Percentiles rank a stretch among this genome's conserved stretches.
Evolutionary conservation across 2,797 vertebrate genomes (phyloP).

Genomic region (Sebastes kiyomatsui): DNA sequence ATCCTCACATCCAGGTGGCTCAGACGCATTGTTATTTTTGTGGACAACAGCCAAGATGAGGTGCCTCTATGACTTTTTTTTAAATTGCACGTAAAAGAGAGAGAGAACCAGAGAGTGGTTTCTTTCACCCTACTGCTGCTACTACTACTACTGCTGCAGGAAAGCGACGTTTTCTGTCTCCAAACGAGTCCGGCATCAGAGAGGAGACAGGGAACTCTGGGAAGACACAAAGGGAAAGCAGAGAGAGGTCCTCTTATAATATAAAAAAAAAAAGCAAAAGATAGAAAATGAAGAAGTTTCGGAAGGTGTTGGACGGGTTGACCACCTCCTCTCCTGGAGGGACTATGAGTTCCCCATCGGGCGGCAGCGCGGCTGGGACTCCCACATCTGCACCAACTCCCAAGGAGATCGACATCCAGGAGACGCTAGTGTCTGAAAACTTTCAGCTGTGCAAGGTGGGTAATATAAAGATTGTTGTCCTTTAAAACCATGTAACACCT

Average conservation of each 20-base stretch:
- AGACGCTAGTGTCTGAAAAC: constrained; percentile 94
- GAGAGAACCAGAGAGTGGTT: constrained; percentile 3
- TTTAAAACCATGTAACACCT: not conserved
- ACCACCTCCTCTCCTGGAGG: constrained; percentile 92
- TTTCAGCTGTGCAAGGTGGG: constrained; percentile 98
- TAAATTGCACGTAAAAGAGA: constrained; percentile 72
- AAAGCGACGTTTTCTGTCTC: constrained; percentile 34
- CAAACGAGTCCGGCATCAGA: constrained; percentile 27
- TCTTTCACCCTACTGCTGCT: constrained; percentile 10
- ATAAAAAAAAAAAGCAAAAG: not conserved
- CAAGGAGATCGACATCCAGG: constrained; percentile 90
- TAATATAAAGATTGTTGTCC: not conserved
- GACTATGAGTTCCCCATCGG: constrained; percentile 83
- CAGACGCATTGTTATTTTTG: constrained; percentile 17
- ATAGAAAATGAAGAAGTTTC: constrained; percentile 95
- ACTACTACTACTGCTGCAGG: constrained; percentile 1
- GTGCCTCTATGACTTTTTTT: constrained; percentile 75
- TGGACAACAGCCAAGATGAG: constrained; percentile 68
- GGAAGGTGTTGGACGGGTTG: constrained; percentile 97
- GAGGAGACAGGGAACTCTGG: constrained; percentile 46
- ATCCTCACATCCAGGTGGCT: constrained; percentile 26
- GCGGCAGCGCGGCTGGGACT: constrained; percentile 86
- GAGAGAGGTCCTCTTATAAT: not conserved
- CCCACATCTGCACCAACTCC: constrained; percentile 84
- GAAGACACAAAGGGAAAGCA: constrained; percentile 18